A percentile compares a stretch with the other conserved stretches of the same genome.
phyloP scores from a whole-genome alignment of 2,797 vertebrate species.

The Spea hammondii region DNA sequence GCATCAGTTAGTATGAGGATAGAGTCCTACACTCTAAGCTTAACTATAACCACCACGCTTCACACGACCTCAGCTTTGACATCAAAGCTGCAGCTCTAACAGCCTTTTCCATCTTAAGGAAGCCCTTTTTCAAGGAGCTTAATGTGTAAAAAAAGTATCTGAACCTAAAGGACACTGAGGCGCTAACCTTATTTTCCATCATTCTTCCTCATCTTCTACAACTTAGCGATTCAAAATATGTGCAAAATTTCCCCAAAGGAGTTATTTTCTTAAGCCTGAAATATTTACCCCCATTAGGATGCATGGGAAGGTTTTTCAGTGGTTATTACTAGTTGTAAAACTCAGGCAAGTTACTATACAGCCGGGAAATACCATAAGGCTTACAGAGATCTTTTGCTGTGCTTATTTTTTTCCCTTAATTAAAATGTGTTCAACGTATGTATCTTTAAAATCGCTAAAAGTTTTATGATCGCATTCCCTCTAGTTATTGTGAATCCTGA shows the following conservation, averaged over 20 bases:
- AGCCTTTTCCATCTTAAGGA: slow-evolving; percentile 11
- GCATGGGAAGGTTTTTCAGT: too few species aligned
- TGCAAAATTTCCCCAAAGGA: not conserved
- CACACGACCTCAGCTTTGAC: slow-evolving; percentile 17
- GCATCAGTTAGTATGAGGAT: not conserved
- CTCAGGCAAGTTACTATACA: too few species aligned
- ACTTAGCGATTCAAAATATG: not conserved
- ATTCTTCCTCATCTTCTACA: not conserved
- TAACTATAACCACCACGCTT: slow-evolving; percentile 14
- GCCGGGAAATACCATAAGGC: too few species aligned
- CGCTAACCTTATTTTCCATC: not conserved
- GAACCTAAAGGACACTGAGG: too few species aligned
- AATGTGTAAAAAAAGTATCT: not conserved
- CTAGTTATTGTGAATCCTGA: too few species aligned
- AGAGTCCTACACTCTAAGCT: slow-evolving; percentile 17
- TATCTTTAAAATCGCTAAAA: too few species aligned
- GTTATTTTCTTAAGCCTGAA: not conserved
- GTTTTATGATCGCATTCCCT: too few species aligned
- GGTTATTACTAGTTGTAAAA: too few species aligned
- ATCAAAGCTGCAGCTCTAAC: slow-evolving; percentile 19
- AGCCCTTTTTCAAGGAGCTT: not conserved
- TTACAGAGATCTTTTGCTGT: too few species aligned
- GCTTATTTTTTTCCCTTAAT: too few species aligned
- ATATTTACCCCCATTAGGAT: too few species aligned
- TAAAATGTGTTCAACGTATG: too few species aligned